Percentiles rank a stretch among this genome's conserved stretches.
These are phyloP conservation scores for Cepaea hortensis DNA, from an alignment of 2,888 invertebrate genomes.

Conservation along the genomic window DNA sequence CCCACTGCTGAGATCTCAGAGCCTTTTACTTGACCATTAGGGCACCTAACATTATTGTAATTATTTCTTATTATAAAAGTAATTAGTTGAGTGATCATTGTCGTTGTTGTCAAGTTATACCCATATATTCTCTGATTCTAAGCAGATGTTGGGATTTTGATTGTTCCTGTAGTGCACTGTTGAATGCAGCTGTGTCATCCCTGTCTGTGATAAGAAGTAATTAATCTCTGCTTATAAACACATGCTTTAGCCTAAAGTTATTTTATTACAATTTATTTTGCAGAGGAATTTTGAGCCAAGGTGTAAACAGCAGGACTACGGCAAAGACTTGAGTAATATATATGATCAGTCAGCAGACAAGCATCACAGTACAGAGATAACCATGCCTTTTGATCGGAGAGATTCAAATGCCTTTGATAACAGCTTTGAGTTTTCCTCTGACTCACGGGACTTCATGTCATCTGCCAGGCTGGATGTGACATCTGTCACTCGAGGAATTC, in stretches of 20 bases:
- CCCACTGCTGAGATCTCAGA: too few species aligned
- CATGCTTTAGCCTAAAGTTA: not conserved
- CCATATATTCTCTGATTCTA: too few species aligned
- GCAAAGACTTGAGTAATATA: conserved; percentile 30
- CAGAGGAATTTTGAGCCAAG: conserved; percentile 36
- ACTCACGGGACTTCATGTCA: conserved; percentile 34
- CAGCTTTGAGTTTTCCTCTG: conserved; percentile 40
- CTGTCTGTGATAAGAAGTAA: too few species aligned
- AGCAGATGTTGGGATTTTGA: too few species aligned
- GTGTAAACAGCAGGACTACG: conserved; percentile 24
- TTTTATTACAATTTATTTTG: not conserved
- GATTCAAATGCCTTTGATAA: conserved; percentile 25
- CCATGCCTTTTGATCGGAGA: conserved; percentile 40
- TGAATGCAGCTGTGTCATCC: too few species aligned
- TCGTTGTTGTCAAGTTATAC: too few species aligned
- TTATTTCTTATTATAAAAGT: too few species aligned
- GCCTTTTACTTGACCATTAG: too few species aligned
- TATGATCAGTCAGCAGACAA: conserved; percentile 31
- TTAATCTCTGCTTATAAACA: too few species aligned
- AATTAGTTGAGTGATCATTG: too few species aligned
- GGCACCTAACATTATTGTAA: too few species aligned
- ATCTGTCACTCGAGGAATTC: conserved; percentile 11
- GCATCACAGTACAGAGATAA: not conserved
- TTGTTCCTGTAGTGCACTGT: too few species aligned
- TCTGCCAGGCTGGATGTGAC: conserved; percentile 14